Percentiles rank a stretch among this genome's conserved stretches.
Conservation (phyloP, 2,888 invertebrate species). For the Mythimna loreyi region DNA sequence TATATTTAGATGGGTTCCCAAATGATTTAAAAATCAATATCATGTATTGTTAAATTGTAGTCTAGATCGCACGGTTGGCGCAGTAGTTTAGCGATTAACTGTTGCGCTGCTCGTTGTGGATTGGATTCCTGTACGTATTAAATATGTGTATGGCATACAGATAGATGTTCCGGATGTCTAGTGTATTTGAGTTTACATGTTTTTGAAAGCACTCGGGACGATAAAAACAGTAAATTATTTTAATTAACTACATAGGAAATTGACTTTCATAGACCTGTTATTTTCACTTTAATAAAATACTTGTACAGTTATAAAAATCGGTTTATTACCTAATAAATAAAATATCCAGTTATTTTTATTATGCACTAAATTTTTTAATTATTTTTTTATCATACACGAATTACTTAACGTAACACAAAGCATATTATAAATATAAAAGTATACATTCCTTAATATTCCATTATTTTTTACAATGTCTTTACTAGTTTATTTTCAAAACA, state of each 20-base stretch:
- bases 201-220: too few relatives aligned
- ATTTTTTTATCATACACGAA: not conserved
- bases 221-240: not conserved
- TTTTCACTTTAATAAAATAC: constrained; percentile 19
- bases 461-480: not conserved
- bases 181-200: too few relatives aligned
- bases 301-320: constrained; percentile 6
- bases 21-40: too few relatives aligned
- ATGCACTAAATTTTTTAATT: not conserved
- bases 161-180: too few relatives aligned
- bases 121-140: too few relatives aligned
- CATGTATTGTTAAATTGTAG: too few relatives aligned
- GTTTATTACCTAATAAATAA: too few relatives aligned
- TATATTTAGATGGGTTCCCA: too few relatives aligned
- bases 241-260: not conserved
- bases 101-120: too few relatives aligned
- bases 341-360: constrained; percentile 15
- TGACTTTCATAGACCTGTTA: constrained; percentile 2
- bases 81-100: too few relatives aligned
- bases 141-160: too few relatives aligned
- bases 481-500: not conserved
- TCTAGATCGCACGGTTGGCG: too few relatives aligned
- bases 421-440: not conserved
- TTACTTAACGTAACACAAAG: not conserved
- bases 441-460: not conserved